Percentiles rank a stretch among this genome's conserved stretches.
Conservation (phyloP, 2,797 vertebrate genomes). For the Linurgus olivaceus region DNA sequence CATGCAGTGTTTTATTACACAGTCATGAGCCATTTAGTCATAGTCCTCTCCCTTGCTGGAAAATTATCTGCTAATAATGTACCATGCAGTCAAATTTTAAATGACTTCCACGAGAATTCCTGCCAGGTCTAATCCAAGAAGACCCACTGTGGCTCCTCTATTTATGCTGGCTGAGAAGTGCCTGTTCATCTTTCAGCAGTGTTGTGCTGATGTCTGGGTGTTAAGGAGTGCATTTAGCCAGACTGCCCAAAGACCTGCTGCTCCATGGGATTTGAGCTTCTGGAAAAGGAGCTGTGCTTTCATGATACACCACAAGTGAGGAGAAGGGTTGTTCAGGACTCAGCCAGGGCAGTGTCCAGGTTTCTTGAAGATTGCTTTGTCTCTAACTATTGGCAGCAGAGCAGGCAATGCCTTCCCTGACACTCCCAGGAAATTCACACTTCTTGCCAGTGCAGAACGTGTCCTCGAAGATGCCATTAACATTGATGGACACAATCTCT, state of each 20-base stretch:
- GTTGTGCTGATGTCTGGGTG: accelerated
- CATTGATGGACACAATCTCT: neutral
- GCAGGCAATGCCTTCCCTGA: accelerated
- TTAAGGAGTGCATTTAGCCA: accelerated
- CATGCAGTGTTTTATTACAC: neutral
- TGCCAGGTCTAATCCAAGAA: neutral
- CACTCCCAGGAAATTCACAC: neutral
- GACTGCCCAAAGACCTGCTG: neutral
- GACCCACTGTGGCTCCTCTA: accelerated
- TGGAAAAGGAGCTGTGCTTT: neutral
- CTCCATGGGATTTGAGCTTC: neutral
- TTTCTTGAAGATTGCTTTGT: neutral
- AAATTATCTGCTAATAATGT: neutral
- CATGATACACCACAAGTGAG: neutral
- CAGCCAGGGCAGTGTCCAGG: neutral
- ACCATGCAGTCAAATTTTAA: neutral
- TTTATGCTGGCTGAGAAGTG: neutral
- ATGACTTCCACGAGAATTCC: neutral
- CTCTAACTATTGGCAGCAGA: neutral
- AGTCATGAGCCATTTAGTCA: neutral
- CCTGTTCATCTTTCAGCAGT: neutral
- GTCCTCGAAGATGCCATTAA: neutral
- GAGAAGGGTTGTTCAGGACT: neutral
- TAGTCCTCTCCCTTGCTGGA: neutral
- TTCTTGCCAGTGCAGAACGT: neutral